These are phyloP conservation scores for Diplodus puntazzo DNA, from an alignment of 2,797 vertebrate genomes.

Conservation along the genomic window DNA sequence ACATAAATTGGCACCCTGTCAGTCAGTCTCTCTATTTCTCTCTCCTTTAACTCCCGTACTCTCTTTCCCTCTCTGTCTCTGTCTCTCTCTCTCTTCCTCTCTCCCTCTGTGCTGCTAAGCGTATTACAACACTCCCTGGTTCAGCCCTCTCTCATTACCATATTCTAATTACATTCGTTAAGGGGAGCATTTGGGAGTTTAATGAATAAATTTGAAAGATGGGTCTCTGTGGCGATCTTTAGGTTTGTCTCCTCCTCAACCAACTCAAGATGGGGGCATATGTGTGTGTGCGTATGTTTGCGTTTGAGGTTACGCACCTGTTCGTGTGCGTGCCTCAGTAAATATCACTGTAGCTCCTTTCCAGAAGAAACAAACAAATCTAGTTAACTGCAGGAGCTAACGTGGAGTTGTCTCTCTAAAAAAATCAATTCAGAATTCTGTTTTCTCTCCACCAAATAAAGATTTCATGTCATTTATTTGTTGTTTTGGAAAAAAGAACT, in stretches of 20 bases:
- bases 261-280: conserved; percentile 52
- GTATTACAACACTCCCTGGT: conserved; percentile 86
- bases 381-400: conserved; percentile 67
- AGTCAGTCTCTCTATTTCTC: conserved; percentile 80
- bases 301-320: conserved; percentile 46
- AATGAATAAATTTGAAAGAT: conserved; percentile 87
- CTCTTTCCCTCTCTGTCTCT: conserved; percentile 63
- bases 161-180: conserved; percentile 89
- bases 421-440: conserved; percentile 77
- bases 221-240: conserved; percentile 82
- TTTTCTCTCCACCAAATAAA: conserved; percentile 78
- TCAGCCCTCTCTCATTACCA: conserved; percentile 89
- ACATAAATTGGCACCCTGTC: conserved; percentile 88
- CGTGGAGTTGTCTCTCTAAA: conserved; percentile 49
- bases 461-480: conserved; percentile 81
- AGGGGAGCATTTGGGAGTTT: conserved; percentile 85
- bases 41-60: conserved; percentile 73
- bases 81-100: conserved; percentile 53
- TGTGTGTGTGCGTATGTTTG: conserved; percentile 21
- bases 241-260: conserved; percentile 78
- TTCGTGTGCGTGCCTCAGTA: conserved; percentile 33
- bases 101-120: conserved; percentile 80
- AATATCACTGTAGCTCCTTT: conserved; percentile 66
- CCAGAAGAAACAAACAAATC: conserved; percentile 75
- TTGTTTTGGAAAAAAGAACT: conserved; percentile 58